Percentiles rank a stretch among this genome's conserved stretches.
These are phyloP conservation scores for Cacatua alba DNA, from an alignment of 2,113 vertebrate species.

Conservation along the genomic window DNA sequence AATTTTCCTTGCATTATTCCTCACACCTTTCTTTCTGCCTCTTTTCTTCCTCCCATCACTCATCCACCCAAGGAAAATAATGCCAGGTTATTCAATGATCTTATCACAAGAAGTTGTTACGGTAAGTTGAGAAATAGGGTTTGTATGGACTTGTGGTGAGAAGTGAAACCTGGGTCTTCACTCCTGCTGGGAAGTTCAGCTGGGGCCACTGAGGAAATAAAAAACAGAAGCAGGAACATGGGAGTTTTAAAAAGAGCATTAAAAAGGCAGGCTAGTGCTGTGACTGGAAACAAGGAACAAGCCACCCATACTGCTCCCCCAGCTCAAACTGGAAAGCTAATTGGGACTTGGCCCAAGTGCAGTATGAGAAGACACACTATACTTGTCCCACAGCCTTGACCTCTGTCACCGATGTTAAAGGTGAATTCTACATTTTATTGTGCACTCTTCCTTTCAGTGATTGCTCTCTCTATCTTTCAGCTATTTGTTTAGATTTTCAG, in stretches of 20 bases:
- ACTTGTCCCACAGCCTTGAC: background rate
- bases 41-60: background rate
- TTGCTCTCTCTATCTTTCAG: background rate
- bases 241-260: background rate
- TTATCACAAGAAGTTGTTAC: background rate
- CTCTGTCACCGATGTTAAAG: background rate
- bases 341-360: background rate
- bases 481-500: slow-evolving; percentile 38
- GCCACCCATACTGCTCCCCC: background rate
- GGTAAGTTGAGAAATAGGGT: background rate
- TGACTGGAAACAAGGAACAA: background rate
- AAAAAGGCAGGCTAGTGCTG: background rate
- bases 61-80: background rate
- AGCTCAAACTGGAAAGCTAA: background rate
- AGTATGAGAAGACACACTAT: background rate
- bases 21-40: background rate
- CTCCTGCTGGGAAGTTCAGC: background rate
- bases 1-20: background rate
- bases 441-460: background rate
- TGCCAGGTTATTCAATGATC: background rate
- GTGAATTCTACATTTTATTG: background rate
- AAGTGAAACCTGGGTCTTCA: background rate
- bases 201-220: background rate
- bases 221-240: background rate
- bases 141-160: background rate